phyloP scores from a whole-genome alignment of 2,113 vertebrate species.

The Globicephala melas region DNA sequence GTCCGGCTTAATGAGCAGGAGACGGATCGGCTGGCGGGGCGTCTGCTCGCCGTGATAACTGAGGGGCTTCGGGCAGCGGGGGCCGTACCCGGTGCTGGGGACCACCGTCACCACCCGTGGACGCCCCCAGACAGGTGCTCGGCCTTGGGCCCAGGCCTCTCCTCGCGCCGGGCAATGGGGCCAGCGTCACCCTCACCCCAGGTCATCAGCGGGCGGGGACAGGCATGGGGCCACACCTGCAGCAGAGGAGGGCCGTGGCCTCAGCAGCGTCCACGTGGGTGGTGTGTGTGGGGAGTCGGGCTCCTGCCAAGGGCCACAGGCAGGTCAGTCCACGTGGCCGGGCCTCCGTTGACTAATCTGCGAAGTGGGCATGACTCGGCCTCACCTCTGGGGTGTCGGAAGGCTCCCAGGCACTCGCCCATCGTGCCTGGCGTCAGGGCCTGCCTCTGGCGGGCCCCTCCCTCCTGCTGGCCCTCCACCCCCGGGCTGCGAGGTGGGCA shows the following conservation, averaged over 20 bases:
- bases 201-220: rapidly evolving
- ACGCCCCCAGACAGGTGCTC: not conserved
- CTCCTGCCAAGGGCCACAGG: too few species aligned
- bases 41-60: constrained; percentile 96
- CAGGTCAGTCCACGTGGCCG: not conserved
- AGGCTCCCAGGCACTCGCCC: not conserved
- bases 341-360: not conserved
- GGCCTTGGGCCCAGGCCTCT: not conserved
- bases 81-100: not conserved
- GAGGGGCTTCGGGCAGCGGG: constrained; percentile 89
- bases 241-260: not conserved
- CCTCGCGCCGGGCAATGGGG: rapidly evolving
- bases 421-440: rapidly evolving
- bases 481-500: rapidly evolving
- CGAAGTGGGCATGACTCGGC: not conserved
- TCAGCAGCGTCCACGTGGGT: not conserved
- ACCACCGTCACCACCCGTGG: not conserved
- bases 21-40: constrained; percentile 94
- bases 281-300: not conserved
- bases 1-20: constrained; percentile 99
- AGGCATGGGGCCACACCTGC: rapidly evolving
- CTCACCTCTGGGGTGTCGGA: not conserved
- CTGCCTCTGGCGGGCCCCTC: rapidly evolving
- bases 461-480: too few species aligned
- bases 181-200: rapidly evolving